These are phyloP conservation scores for Streptopelia turtur DNA, from an alignment of 2,797 vertebrate species.

Conservation along the genomic window DNA sequence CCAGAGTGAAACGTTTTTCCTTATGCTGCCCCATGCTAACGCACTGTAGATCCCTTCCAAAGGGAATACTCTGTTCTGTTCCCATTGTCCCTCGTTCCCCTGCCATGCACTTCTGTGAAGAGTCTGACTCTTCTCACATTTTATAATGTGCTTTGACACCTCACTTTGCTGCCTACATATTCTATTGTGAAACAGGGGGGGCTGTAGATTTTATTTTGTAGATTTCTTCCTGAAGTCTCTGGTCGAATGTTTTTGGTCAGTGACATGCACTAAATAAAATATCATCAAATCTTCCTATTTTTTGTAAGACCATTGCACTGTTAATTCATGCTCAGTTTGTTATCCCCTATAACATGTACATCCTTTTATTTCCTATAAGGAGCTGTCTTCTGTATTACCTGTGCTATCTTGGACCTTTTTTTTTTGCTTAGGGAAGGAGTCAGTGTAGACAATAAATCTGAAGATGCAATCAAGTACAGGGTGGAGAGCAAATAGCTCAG, in stretches of 20 bases:
- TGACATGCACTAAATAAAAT: neutral
- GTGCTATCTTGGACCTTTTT: neutral
- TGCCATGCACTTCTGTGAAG: neutral
- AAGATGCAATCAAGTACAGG: neutral
- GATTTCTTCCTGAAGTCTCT: neutral
- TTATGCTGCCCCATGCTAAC: neutral
- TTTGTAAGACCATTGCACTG: neutral
- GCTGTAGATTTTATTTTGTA: neutral
- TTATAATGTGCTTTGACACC: neutral
- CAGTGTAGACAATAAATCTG: neutral
- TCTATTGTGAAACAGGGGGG: neutral
- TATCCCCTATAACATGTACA: neutral
- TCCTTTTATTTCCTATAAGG: neutral
- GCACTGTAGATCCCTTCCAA: neutral
- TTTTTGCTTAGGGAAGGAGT: neutral
- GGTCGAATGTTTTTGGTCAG: neutral
- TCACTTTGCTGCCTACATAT: neutral
- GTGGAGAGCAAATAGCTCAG: neutral
- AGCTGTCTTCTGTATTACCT: neutral
- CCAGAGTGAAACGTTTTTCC: neutral
- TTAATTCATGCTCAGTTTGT: neutral
- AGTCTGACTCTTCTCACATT: neutral
- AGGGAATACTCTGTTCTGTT: neutral
- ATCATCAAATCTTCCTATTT: neutral
- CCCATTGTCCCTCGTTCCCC: neutral